Percentiles rank a stretch among this genome's conserved stretches.
phyloP scores from a whole-genome alignment of 92 coral and sea anemone species.

The Palythoa caribaeorum region DNA sequence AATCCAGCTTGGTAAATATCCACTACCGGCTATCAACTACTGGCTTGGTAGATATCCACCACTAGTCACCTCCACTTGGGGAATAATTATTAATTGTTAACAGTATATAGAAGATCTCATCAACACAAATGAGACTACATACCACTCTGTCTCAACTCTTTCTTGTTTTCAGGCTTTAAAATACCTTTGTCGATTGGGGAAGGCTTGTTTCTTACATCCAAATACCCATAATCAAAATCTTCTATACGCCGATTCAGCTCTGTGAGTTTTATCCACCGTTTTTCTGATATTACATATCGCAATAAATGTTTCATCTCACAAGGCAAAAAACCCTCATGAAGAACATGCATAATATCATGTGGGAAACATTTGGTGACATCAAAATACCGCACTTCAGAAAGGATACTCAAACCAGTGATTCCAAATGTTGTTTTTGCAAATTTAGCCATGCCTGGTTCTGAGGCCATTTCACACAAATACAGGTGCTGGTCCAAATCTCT shows the following conservation, averaged over 20 bases:
- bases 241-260: constrained; percentile 42
- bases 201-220: constrained; percentile 47
- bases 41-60: too few relatives aligned
- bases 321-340: constrained; percentile 38
- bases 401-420: constrained; percentile 35
- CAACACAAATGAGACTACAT: constrained; percentile 23
- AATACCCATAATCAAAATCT: constrained; percentile 44
- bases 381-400: constrained; percentile 32
- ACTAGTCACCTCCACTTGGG: too few relatives aligned
- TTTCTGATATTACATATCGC: constrained; percentile 15
- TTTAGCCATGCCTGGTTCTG: constrained; percentile 30
- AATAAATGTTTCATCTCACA: constrained; percentile 39
- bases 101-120: constrained; percentile 11
- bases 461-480: constrained; percentile 44
- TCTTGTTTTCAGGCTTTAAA: constrained; percentile 31
- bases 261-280: constrained; percentile 1
- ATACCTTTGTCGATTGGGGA: constrained; percentile 8
- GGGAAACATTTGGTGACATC: constrained; percentile 43
- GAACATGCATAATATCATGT: constrained; percentile 47
- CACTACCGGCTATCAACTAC: too few relatives aligned
- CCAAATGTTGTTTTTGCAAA: constrained; percentile 48
- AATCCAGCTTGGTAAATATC: too few relatives aligned
- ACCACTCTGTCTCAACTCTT: constrained; percentile 47
- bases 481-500: constrained; percentile 44
- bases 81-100: too few relatives aligned